phyloP scores from a whole-genome alignment of 1,140 invertebrate genomes.

The Magallana ariakensis region DNA sequence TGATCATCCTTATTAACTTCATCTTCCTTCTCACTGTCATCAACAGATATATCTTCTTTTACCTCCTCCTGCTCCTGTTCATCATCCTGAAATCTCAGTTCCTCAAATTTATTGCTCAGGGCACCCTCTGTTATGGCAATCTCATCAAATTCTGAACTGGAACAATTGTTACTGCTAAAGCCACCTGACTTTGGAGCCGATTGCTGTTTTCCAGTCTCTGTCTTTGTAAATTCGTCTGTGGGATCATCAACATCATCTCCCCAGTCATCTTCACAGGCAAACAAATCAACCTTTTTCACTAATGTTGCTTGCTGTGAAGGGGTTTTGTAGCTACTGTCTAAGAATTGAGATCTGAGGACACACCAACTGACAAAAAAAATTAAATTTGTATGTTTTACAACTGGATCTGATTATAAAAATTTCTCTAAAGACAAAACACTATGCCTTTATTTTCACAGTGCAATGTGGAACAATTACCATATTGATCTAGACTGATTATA shows the following conservation, averaged over 20 bases:
- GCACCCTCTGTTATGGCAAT: neutral
- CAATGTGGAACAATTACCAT: too few species aligned
- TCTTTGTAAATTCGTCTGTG: conserved; percentile 43
- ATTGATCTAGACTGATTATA: too few species aligned
- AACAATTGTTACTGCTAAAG: neutral
- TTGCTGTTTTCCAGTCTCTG: neutral
- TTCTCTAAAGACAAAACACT: too few species aligned
- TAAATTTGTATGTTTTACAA: neutral
- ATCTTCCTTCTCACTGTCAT: neutral
- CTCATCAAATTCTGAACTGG: neutral
- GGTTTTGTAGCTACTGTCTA: conserved; percentile 35
- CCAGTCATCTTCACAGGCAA: conserved; percentile 53
- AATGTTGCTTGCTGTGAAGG: neutral
- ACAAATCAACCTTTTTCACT: conserved; percentile 52
- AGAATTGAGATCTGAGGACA: conserved; percentile 41
- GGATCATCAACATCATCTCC: conserved; percentile 36
- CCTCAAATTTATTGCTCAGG: neutral
- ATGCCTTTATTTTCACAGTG: too few species aligned
- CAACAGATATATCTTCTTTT: neutral
- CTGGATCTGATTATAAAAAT: neutral
- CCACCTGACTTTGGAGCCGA: neutral
- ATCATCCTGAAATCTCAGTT: neutral
- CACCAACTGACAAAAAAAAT: conserved; percentile 35
- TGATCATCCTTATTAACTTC: neutral
- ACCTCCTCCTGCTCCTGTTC: neutral